Evolutionary conservation across 2,113 vertebrate species (phyloP), one percentile per base, ranked within the genome.

Genomic region (Gnathonemus longibarbis): DNA sequence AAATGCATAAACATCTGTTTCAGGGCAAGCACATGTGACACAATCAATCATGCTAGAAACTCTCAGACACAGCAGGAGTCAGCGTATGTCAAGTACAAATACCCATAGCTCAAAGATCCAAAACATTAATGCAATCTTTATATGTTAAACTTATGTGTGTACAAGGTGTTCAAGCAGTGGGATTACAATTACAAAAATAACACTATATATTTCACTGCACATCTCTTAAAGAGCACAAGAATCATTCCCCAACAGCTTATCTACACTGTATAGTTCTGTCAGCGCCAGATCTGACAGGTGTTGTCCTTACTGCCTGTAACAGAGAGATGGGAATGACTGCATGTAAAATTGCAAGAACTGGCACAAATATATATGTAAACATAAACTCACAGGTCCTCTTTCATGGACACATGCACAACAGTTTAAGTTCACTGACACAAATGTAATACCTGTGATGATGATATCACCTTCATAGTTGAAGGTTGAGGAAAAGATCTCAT

Each of bases 221-320:
- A 35, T 19, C n/a, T 53, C 5, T 48, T 53, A 27, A 42, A 77
- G 1, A 17, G 11, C 49, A 88, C 70, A 53, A 19, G 62, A 7
- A 39, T 56, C 58, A 56, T 50, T 74, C 48, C 7, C 86, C 45
- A n/a, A n/a, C 15, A 39, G 66, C 52, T 10, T 10, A 53, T 56
- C 52, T n/a, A 19, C 31, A 91, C 83, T 91, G 31, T 19, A 8
- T 21, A 4, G 31, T 90, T 21, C 13, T 74, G n/a, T 97, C 95
- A 99, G 86, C 92, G 95, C 98, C 98, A 99, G 94, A 99, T 97
- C 92, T 97, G 95, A 88, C 98, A 99, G 88, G 98, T 98, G 92
- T 99, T 99, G 90, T 99, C 98, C 94, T 98, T 99, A 96, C 98
- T 98, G 31, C 98, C 98, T 99, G 93, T 92, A 91, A n/a, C 91